Evolutionary conservation across 2,888 invertebrate species (phyloP).

Genomic region (Ennomos fuscantarius): DNA sequence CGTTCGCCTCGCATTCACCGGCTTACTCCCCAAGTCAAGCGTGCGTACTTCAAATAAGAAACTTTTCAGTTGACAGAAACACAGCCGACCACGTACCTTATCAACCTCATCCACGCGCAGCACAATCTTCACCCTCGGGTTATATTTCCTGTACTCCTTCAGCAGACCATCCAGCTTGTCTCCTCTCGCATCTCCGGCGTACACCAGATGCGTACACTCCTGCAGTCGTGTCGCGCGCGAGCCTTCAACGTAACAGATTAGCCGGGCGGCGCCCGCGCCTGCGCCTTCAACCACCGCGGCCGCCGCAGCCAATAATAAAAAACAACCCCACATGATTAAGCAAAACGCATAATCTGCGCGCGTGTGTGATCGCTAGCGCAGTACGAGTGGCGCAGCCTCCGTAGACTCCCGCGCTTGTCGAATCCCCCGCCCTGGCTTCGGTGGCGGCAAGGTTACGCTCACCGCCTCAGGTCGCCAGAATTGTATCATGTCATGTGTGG

Average conservation of each 20-base stretch:
- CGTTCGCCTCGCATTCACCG: too few species aligned
- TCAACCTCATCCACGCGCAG: constrained; percentile 83
- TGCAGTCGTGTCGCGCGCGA: constrained; percentile 60
- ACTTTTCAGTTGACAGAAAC: not conserved
- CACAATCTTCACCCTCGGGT: constrained; percentile 82
- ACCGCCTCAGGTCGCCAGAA: constrained; percentile 49
- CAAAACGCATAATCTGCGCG: constrained; percentile 56
- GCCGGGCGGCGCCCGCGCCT: constrained; percentile 78
- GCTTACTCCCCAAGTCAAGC: too few species aligned
- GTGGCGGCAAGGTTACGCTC: constrained; percentile 69
- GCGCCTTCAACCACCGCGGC: constrained; percentile 64
- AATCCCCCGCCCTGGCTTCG: constrained; percentile 74
- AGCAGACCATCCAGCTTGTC: constrained; percentile 71
- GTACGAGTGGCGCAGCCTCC: constrained; percentile 67
- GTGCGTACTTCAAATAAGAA: too few species aligned
- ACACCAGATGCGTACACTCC: constrained; percentile 83
- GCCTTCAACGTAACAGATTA: constrained; percentile 76
- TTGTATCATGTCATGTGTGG: constrained; percentile 33
- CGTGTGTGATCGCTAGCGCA: constrained; percentile 71
- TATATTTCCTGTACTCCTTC: constrained; percentile 78
- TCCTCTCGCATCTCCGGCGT: constrained; percentile 74
- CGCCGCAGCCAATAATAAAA: constrained; percentile 64
- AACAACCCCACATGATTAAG: constrained; percentile 68
- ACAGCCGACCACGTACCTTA: constrained; percentile 74
- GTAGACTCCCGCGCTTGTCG: constrained; percentile 62